Conservation (phyloP, 2,888 invertebrate genomes). For the Drosophila mulleri region DNA sequence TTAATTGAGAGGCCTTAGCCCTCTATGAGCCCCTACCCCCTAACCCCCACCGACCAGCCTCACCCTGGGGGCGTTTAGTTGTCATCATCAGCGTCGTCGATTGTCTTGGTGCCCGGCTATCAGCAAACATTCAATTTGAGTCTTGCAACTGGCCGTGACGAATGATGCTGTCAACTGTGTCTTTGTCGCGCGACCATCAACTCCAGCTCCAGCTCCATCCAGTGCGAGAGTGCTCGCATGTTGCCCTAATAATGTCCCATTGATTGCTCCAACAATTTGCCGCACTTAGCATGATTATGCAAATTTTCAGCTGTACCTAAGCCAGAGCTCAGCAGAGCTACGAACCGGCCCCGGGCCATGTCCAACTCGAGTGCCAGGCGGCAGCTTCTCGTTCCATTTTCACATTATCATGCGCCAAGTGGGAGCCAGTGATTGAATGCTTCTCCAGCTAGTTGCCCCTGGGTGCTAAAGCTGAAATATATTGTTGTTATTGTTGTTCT, state of each 20-base stretch:
- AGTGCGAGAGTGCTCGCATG: conserved; percentile 61
- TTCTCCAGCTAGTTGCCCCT: conserved; percentile 42
- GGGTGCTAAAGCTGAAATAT: conserved; percentile 44
- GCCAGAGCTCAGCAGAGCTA: conserved; percentile 1
- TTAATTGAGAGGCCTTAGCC: conserved; percentile 48
- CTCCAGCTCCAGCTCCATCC: not conserved
- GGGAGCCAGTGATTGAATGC: conserved; percentile 55
- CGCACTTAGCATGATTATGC: conserved; percentile 68
- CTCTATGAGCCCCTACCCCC: too few relatives aligned
- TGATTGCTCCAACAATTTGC: conserved; percentile 53
- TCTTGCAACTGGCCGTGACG: conserved; percentile 47
- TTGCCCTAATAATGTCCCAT: conserved; percentile 68
- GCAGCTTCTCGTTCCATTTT: conserved; percentile 48
- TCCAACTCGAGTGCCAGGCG: conserved; percentile 39
- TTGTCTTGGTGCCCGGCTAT: conserved; percentile 4
- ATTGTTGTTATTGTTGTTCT: conserved; percentile 47
- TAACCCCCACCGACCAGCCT: not conserved
- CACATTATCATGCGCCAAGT: conserved; percentile 49
- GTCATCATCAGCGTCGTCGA: conserved; percentile 29
- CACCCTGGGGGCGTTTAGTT: conserved; percentile 23
- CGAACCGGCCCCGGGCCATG: conserved; percentile 26
- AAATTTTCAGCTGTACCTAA: conserved; percentile 47
- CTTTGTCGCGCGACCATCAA: conserved; percentile 17
- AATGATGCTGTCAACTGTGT: conserved; percentile 67
- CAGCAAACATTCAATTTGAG: conserved; percentile 2